Conservation (phyloP, 2,888 invertebrate genomes). For the Drosophila infuscata region DNA sequence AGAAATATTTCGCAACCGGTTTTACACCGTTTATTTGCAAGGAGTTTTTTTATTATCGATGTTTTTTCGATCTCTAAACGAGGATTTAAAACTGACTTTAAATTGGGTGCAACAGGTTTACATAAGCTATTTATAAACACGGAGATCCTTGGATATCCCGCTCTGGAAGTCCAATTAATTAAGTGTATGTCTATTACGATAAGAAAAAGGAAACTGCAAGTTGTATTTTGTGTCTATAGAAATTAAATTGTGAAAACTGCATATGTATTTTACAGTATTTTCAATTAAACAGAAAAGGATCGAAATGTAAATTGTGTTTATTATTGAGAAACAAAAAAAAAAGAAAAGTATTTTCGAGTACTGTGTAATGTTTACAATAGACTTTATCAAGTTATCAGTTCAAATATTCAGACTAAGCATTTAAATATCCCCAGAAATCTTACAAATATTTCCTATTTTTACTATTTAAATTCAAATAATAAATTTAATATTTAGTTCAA, state of each 20-base stretch:
- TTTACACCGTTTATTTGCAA: too few species aligned
- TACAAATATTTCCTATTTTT: too few species aligned
- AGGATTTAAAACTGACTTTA: neutral
- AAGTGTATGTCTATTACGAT: constrained; percentile 58
- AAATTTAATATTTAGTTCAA: too few species aligned
- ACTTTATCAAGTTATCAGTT: too few species aligned
- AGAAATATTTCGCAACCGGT: too few species aligned
- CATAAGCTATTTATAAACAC: constrained; percentile 1
- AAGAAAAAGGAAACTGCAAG: constrained; percentile 42
- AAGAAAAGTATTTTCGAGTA: too few species aligned
- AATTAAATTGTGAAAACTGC: constrained; percentile 48
- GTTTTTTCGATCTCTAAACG: constrained; percentile 2
- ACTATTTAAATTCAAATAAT: too few species aligned
- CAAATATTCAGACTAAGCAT: too few species aligned
- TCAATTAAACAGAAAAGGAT: constrained; percentile 67
- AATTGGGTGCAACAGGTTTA: neutral
- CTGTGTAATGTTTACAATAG: too few species aligned
- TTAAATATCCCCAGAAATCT: too few species aligned
- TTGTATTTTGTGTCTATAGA: constrained; percentile 71
- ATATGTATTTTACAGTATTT: constrained; percentile 74
- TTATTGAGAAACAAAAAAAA: neutral
- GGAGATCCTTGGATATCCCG: too few species aligned
- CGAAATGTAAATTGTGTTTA: constrained; percentile 13
- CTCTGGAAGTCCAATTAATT: constrained; percentile 31
- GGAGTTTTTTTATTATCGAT: neutral